Percentiles rank a stretch among this genome's conserved stretches.
Evolutionary conservation across 1,140 invertebrate genomes (phyloP).

Genomic region (Battus philenor): DNA sequence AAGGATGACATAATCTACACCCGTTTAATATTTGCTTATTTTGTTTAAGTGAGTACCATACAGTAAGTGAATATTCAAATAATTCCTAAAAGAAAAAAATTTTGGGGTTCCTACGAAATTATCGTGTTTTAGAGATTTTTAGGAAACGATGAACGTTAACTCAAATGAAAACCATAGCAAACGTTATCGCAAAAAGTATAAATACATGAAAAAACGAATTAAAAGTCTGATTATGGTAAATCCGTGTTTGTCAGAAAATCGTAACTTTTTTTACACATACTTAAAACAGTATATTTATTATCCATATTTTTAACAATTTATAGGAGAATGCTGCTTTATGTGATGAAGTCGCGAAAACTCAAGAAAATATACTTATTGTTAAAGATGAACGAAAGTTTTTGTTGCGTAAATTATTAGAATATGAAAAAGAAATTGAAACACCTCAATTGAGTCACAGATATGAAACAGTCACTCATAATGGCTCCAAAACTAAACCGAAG

Average conservation of each 20-base stretch:
- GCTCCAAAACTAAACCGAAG: slow-evolving; percentile 49
- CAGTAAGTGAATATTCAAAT: no score
- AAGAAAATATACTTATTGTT: slow-evolving; percentile 84
- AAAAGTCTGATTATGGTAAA: slow-evolving; percentile 55
- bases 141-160: slow-evolving; percentile 38
- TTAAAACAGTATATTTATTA: not conserved
- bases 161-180: slow-evolving; percentile 46
- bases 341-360: slow-evolving; percentile 86
- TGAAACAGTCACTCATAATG: slow-evolving; percentile 43
- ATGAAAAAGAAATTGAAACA: slow-evolving; percentile 78
- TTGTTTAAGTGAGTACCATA: no score
- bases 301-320: slow-evolving; percentile 14
- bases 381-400: slow-evolving; percentile 87
- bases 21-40: no score
- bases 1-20: no score
- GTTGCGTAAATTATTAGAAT: slow-evolving; percentile 80
- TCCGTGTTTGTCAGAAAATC: no score
- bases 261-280: not conserved
- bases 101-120: no score
- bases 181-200: slow-evolving; percentile 53
- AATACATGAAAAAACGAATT: slow-evolving; percentile 52
- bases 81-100: no score
- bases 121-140: no score
- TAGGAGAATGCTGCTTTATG: slow-evolving; percentile 89
- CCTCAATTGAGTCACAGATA: slow-evolving; percentile 36